Evolutionary conservation across 2,888 invertebrate species (phyloP), one percentile per base, ranked within the genome.

Genomic region (Andricus curvator): DNA sequence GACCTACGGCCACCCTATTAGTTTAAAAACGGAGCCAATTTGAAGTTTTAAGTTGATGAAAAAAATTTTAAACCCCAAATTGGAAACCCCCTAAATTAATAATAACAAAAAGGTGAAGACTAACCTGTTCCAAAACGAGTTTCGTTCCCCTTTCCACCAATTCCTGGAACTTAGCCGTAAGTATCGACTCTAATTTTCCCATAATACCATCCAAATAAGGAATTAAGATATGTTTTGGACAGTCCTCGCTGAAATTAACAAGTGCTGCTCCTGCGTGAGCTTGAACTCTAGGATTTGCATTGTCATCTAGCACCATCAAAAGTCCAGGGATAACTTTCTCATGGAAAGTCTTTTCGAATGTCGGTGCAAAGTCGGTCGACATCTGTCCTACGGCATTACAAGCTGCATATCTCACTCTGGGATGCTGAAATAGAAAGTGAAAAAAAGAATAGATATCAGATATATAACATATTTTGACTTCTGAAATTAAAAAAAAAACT

Each of bases 301-400:
- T 96, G 92, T 99, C 98, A 88, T 98, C 98, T 77, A 99, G 94
- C 64, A 99, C 95, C 93, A 96, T 94, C 64, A 99, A 93, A 56
- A 99, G 94, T 20, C 97, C 98, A 15, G 98, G 98, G 51, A 99
- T 97, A 68, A 99, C 98, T 93, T 96, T 97, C 86, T 96, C 97
- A 91, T 99, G 99, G 94, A 98, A 99, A 93, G 99, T 99, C 94
- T 99, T 99, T 93, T 99, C 98, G 88, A 99, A 98, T 17, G 95
- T 94, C 2, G 99, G 99, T 4, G 98, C 98, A 93, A 99, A 99
- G 93, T 99, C 99, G 0, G 99, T 98, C 0, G 99, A 97, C 98
- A 99, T 98, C 93, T 99, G 99, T 13, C 99, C 99, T 67, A 99
- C 95, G 29, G 99, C 99, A 93, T 99, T 99, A 92, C 99, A 99